phyloP scores from a whole-genome alignment of 2,888 invertebrate species.

The Acanthosepion esculentum region DNA sequence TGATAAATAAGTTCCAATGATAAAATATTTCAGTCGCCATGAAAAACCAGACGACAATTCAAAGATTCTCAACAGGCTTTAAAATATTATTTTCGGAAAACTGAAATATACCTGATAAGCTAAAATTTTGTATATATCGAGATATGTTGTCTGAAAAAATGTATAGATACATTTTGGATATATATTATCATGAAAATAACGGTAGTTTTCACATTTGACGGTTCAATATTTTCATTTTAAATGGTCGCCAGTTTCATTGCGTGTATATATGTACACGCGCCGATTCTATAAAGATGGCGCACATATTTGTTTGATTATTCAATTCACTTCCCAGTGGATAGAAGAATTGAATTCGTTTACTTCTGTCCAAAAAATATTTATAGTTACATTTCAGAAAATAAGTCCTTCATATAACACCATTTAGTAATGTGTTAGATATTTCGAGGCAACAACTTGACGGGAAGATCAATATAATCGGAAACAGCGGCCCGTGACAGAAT shows the following conservation, averaged over 20 bases:
- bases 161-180: not conserved
- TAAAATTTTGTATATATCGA: not conserved
- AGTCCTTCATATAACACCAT: no score
- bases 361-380: no score
- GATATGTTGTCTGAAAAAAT: not conserved
- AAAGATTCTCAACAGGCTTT: not conserved
- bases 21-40: not conserved
- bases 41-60: not conserved
- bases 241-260: not conserved
- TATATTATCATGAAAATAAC: not conserved
- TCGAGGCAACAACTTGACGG: no score
- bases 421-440: no score
- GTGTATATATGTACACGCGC: not conserved
- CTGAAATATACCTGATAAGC: not conserved
- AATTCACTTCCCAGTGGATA: no score
- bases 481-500: no score
- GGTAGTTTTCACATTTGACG: not conserved
- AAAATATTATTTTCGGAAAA: not conserved
- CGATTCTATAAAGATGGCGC: not conserved
- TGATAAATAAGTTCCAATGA: not conserved
- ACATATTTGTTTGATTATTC: not conserved
- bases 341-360: no score
- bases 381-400: no score
- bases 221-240: not conserved
- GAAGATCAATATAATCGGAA: no score